Percentiles rank a stretch among this genome's conserved stretches.
These are phyloP conservation scores for Megastigmus dorsalis DNA, from an alignment of 2,888 invertebrate species.

Conservation along the genomic window DNA sequence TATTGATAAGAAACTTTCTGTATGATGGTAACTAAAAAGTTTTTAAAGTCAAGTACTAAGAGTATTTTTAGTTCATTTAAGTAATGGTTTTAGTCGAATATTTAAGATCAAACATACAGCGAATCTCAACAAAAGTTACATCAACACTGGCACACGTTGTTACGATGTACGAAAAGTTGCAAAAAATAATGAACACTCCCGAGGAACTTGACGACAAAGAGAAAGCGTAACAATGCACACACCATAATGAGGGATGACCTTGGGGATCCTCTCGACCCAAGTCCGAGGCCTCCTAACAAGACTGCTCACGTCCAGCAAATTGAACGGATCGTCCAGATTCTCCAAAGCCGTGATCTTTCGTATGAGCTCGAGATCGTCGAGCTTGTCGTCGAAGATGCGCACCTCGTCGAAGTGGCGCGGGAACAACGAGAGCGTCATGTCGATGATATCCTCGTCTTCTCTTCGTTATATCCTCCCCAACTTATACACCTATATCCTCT, in stretches of 20 bases:
- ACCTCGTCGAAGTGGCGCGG: conserved; percentile 58
- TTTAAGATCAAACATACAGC: too few relatives aligned
- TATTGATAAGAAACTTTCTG: too few relatives aligned
- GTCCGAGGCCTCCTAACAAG: conserved; percentile 63
- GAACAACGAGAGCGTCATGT: conserved; percentile 48
- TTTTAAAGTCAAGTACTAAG: too few relatives aligned
- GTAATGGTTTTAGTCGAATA: too few relatives aligned
- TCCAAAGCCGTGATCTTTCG: conserved; percentile 60
- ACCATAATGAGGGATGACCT: conserved; percentile 68
- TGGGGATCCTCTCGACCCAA: conserved; percentile 67
- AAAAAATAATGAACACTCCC: not conserved
- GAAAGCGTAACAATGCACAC: conserved; percentile 33
- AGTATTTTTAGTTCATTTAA: too few relatives aligned
- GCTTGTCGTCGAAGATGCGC: conserved; percentile 61
- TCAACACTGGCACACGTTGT: not conserved
- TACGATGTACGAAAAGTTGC: not conserved
- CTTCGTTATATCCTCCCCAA: too few relatives aligned
- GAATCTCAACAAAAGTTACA: not conserved
- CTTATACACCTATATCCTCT: too few relatives aligned
- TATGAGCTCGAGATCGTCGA: conserved; percentile 61
- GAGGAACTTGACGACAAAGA: not conserved
- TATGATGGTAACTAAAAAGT: too few relatives aligned
- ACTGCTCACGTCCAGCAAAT: conserved; percentile 63
- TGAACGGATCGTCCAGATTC: conserved; percentile 65
- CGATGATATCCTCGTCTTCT: too few relatives aligned